Conservation (phyloP, 1,140 invertebrate genomes). For the Anoplolepis gracilipes region DNA sequence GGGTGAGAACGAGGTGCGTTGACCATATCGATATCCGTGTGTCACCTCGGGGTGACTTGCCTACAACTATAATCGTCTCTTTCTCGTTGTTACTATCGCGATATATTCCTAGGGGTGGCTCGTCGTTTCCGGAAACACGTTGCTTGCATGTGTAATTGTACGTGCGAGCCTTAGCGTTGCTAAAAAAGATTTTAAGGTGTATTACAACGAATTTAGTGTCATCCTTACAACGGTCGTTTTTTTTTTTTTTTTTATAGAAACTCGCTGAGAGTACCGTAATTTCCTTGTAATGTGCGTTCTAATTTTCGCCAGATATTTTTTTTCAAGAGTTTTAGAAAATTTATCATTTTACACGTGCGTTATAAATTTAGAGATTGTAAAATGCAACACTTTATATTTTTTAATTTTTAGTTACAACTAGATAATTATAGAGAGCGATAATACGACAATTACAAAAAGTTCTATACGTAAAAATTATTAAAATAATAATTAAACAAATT, state of each 20-base stretch:
- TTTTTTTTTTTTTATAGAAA: not conserved
- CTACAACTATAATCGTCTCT: not conserved
- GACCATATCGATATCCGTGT: not conserved
- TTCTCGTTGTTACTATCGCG: not conserved
- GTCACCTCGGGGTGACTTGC: not conserved
- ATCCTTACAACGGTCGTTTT: too few species aligned
- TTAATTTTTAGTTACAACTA: not conserved
- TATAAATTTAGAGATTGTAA: too few species aligned
- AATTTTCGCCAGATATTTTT: not conserved
- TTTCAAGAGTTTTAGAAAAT: not conserved
- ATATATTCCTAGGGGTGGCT: not conserved
- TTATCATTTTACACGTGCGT: not conserved
- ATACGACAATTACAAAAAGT: too few species aligned
- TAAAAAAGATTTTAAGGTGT: not conserved
- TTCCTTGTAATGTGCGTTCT: not conserved
- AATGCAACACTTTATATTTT: not conserved
- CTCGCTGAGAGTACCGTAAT: not conserved
- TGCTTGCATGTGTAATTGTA: not conserved
- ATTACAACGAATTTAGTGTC: not conserved
- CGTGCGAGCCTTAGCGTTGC: not conserved
- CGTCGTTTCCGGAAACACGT: not conserved
- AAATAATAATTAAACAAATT: too few species aligned
- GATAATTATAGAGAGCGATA: too few species aligned
- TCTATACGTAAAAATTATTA: too few species aligned
- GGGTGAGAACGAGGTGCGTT: slow-evolving; percentile 13